phyloP scores from a whole-genome alignment of 2,113 vertebrate genomes.

The Bucco capensis region DNA sequence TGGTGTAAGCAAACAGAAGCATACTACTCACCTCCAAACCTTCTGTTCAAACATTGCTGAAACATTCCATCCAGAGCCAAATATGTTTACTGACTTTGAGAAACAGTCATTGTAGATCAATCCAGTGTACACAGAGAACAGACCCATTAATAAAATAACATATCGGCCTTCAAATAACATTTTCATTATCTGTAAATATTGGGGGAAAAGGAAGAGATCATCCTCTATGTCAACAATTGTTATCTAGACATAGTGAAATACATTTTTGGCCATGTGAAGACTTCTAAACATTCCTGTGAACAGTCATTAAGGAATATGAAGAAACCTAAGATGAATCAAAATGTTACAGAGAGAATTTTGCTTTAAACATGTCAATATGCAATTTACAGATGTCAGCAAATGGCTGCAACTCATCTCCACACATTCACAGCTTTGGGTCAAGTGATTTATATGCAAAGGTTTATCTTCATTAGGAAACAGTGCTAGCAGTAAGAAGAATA shows the following conservation, averaged over 20 bases:
- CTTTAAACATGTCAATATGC: neutral
- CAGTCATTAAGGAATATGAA: neutral
- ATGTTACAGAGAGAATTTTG: neutral
- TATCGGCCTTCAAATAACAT: constrained; percentile 94
- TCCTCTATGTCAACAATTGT: neutral
- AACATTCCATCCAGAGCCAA: constrained; percentile 91
- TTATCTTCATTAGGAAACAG: neutral
- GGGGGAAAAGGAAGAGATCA: neutral
- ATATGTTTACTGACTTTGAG: constrained; percentile 93
- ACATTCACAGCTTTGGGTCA: neutral
- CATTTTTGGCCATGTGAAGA: neutral
- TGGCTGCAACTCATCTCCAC: neutral
- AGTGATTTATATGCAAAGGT: neutral
- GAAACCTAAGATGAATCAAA: neutral
- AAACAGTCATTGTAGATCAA: constrained; percentile 98
- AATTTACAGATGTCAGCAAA: neutral
- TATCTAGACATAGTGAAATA: neutral
- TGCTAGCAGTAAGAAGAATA: neutral
- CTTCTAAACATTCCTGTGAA: neutral
- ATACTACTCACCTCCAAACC: constrained; percentile 76
- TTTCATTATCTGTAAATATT: constrained; percentile 81
- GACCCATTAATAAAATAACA: constrained; percentile 93
- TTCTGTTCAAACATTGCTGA: constrained; percentile 76
- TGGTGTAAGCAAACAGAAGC: neutral
- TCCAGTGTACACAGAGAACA: constrained; percentile 96